Conservation (phyloP, 2,113 vertebrate species). For the Melozone crissalis region DNA sequence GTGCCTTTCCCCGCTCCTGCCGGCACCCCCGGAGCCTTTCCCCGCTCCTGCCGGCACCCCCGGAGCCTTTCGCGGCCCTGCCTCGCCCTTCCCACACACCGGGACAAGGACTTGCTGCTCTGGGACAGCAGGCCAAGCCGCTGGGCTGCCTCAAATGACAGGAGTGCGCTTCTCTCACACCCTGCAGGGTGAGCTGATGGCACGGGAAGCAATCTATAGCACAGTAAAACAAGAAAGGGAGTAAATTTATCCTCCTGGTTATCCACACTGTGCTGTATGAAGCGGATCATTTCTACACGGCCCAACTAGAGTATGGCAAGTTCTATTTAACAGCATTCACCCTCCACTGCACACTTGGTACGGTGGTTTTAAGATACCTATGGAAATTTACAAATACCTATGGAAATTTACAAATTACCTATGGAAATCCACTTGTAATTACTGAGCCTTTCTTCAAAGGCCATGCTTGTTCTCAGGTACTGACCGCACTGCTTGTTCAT, state of each 20-base stretch:
- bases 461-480: neutral
- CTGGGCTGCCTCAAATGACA: neutral
- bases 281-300: rapidly evolving
- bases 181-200: neutral
- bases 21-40: too few relatives aligned
- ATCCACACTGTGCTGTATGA: neutral
- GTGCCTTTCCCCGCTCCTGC: neutral
- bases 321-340: neutral
- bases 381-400: neutral
- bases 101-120: rapidly evolving
- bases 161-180: rapidly evolving
- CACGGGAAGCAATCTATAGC: neutral
- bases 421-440: neutral
- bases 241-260: neutral
- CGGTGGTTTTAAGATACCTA: neutral
- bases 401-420: neutral
- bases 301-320: neutral
- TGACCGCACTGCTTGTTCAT: neutral
- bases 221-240: neutral
- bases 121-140: neutral
- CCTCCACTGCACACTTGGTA: neutral
- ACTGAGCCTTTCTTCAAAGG: neutral
- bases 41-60: neutral
- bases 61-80: neutral
- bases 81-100: neutral